Conservation (phyloP, 2,888 invertebrate genomes). For the Scaptomyza caliginosa region DNA sequence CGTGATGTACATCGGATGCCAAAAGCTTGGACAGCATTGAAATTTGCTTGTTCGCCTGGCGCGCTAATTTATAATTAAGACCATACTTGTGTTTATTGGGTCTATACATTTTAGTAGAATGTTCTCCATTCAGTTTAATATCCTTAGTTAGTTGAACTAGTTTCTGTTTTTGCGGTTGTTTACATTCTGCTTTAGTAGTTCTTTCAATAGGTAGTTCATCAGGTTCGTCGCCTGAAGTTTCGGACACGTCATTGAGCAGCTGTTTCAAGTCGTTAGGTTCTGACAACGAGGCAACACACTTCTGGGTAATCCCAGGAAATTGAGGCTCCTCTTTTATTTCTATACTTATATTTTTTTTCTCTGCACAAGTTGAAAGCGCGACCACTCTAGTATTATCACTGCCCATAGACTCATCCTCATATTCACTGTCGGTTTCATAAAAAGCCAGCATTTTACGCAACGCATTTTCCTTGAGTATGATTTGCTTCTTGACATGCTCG, state of each 20-base stretch:
- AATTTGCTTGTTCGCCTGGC: slow-evolving; percentile 69
- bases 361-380: neutral
- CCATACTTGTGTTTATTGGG: slow-evolving; percentile 49
- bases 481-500: slow-evolving; percentile 54
- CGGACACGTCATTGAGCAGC: neutral
- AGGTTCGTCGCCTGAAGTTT: slow-evolving; percentile 68
- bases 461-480: slow-evolving; percentile 50
- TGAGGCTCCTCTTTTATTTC: neutral
- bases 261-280: neutral
- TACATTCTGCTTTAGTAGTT: no score
- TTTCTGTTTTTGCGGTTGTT: neutral
- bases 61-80: slow-evolving; percentile 72
- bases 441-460: slow-evolving; percentile 76
- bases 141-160: neutral
- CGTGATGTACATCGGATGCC: slow-evolving; percentile 91
- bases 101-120: slow-evolving; percentile 11
- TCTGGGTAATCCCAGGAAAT: neutral
- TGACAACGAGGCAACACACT: fast-evolving
- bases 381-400: neutral
- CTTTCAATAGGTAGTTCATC: slow-evolving; percentile 70
- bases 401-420: slow-evolving; percentile 23
- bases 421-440: slow-evolving; percentile 81
- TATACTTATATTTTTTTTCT: neutral
- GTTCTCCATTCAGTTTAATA: neutral
- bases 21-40: slow-evolving; percentile 90